Evolutionary conservation across 1,140 invertebrate species (phyloP), one percentile per base, ranked within the genome.

Genomic region (Trichomalopsis sarcophagae): DNA sequence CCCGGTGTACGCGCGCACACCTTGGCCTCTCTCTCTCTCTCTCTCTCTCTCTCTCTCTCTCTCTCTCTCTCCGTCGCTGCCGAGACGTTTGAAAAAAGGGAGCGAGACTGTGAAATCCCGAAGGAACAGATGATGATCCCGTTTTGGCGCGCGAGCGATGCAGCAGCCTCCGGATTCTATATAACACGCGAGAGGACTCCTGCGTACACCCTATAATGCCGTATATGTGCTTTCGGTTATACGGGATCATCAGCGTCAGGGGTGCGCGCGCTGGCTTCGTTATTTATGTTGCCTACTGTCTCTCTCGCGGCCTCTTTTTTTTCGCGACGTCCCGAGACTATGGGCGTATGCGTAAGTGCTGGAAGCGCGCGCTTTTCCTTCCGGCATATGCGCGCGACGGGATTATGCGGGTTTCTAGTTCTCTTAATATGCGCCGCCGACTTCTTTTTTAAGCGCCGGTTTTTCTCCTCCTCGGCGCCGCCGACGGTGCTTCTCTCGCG

Each of bases 51-150:
- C 33, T 40, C 36, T 40, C 36, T 40, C 40, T 44, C 40, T 44
- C 40, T 44, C 40, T 44, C 33, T 36, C 33, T 36, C 33, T 36
- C 33, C 3, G 2, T 36, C 33, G 33, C 50, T 77, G 21, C 27
- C 77, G n/a, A 80, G 17, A 23, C 77, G 30, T 80, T 80, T 80
- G 40, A 73, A 74, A 73, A 27, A 74, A 66, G 81, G 74, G 84
- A 87, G 85, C 33, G n/a, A 44, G 10, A 27, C 82, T 69, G 87
- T 87, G 84, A 88, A 89, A 89, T 91, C 90, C 89, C 87, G 89
- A 86, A 91, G 91, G 90, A 91, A 90, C 89, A 91, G 89, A 92
- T 91, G 91, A 92, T 89, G 90, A 91, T 92, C 91, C 90, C 90
- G 90, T 92, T 92, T 89, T 89, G 89, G 36, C 62, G 76, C 76